Conservation (phyloP, 2,113 vertebrate species). For the Python bivittatus region DNA sequence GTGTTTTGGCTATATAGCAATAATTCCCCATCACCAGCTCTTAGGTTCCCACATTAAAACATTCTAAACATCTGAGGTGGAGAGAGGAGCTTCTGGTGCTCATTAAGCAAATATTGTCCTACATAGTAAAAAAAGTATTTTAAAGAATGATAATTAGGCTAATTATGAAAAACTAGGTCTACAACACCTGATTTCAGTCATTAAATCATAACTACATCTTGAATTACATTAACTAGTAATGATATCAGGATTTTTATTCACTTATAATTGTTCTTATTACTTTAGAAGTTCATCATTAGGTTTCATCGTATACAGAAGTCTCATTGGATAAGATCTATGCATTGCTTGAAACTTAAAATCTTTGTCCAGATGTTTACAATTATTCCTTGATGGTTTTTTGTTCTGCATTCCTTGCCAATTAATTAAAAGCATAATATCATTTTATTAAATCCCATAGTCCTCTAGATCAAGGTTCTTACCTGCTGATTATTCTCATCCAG, state of each 20-base stretch:
- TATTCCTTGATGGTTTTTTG: conserved; percentile 25
- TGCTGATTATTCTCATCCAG: background rate
- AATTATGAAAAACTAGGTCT: conserved; percentile 40
- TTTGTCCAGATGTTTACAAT: conserved; percentile 21
- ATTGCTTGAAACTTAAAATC: background rate
- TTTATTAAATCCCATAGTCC: background rate
- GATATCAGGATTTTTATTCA: conserved; percentile 23
- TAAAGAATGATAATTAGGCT: background rate
- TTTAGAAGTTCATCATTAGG: conserved; percentile 22
- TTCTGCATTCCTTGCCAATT: conserved; percentile 5
- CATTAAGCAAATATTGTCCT: background rate
- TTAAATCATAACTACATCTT: conserved; percentile 3
- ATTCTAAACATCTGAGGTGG: background rate
- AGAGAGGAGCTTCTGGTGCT: background rate
- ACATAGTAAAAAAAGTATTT: background rate
- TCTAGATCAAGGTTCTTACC: too few relatives aligned
- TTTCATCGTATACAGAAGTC: conserved; percentile 37
- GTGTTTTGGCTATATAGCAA: background rate
- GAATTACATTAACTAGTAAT: conserved; percentile 32
- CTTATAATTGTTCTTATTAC: conserved; percentile 16
- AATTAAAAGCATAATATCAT: background rate
- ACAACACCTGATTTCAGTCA: conserved; percentile 24
- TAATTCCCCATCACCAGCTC: too few relatives aligned
- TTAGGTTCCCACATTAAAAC: background rate
- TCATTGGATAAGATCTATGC: background rate